A percentile compares a stretch with the other conserved stretches of the same genome.
Conservation (phyloP, 2,113 vertebrate genomes). For the Ceyx melanurus region DNA sequence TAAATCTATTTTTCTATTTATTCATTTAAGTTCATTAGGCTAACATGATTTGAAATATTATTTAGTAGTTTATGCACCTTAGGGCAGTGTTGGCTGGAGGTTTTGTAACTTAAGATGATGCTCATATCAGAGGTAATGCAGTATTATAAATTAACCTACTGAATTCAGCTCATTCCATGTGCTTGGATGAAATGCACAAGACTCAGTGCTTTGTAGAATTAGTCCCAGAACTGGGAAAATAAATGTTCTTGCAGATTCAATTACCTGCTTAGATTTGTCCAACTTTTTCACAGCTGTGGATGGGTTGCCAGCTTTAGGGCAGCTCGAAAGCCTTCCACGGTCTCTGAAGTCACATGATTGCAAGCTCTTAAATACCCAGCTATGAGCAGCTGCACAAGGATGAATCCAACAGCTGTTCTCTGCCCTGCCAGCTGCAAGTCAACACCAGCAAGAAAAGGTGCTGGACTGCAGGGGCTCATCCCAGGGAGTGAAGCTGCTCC, state of each 20-base stretch:
- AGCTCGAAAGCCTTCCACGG: neutral
- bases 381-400: conserved; percentile 42
- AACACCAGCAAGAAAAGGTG: neutral
- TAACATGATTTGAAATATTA: neutral
- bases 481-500: neutral
- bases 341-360: neutral
- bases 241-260: neutral
- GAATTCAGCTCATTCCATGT: neutral
- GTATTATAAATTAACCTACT: neutral
- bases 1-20: neutral
- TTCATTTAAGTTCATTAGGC: neutral
- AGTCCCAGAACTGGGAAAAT: neutral
- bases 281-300: neutral
- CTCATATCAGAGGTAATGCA: neutral
- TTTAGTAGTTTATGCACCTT: neutral
- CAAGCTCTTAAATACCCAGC: neutral
- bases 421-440: conserved; percentile 9
- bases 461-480: neutral
- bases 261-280: neutral
- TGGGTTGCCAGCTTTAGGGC: neutral
- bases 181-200: neutral
- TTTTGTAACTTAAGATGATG: neutral
- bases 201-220: neutral
- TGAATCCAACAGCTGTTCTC: conserved; percentile 48
- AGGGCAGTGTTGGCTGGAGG: neutral